These are phyloP conservation scores for Escarpia spicata DNA, from an alignment of 2,888 invertebrate genomes.

Conservation along the genomic window DNA sequence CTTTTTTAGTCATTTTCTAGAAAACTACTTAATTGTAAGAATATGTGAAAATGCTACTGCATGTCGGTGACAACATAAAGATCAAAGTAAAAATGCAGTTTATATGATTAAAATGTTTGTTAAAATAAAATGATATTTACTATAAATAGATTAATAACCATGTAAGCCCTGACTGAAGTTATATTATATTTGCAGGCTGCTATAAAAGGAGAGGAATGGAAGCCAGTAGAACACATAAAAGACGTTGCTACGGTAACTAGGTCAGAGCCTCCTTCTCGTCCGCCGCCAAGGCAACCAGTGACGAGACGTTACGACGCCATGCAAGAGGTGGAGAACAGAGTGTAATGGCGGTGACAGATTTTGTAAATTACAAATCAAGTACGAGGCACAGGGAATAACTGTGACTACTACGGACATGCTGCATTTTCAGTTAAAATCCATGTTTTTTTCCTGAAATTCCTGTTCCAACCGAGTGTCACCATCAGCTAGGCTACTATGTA, in stretches of 20 bases:
- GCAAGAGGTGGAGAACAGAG: not conserved
- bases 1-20: too few species aligned
- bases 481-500: too few species aligned
- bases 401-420: not conserved
- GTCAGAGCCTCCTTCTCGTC: constrained; percentile 13
- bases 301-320: not conserved
- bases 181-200: constrained; percentile 51
- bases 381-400: not conserved
- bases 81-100: too few species aligned
- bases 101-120: too few species aligned
- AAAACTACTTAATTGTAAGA: too few species aligned
- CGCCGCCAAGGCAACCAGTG: not conserved
- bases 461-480: too few species aligned
- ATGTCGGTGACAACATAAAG: too few species aligned
- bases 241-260: not conserved
- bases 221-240: constrained; percentile 40
- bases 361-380: not conserved
- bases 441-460: too few species aligned
- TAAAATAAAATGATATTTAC: too few species aligned
- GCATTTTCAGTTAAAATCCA: too few species aligned
- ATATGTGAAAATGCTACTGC: too few species aligned
- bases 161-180: not conserved
- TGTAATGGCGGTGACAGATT: not conserved
- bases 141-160: too few species aligned
- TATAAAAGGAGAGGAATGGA: constrained; percentile 59